Percentiles rank a stretch among this genome's conserved stretches.
phyloP scores from a whole-genome alignment of 92 coral and sea anemone genomes.

The Phenganax marumi region DNA sequence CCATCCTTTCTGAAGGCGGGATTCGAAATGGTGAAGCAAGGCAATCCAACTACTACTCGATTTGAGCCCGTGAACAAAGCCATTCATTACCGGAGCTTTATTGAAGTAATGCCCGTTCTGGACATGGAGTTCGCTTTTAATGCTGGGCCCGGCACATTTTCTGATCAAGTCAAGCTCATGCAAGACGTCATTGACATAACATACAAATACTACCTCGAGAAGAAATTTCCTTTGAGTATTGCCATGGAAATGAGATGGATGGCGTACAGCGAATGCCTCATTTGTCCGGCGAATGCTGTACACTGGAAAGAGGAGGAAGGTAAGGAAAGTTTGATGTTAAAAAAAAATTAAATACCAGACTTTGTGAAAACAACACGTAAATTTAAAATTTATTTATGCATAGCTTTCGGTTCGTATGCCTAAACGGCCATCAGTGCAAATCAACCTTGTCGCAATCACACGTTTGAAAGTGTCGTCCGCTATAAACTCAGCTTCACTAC shows the following conservation, averaged over 20 bases:
- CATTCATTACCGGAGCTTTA: constrained; percentile 65
- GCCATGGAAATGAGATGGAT: constrained; percentile 72
- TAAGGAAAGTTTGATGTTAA: not conserved
- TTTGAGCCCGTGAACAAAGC: constrained; percentile 61
- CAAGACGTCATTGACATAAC: constrained; percentile 44
- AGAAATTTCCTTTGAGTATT: constrained; percentile 56
- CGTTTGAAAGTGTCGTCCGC: too few species aligned
- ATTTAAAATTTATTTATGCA: too few species aligned
- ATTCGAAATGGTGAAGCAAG: constrained; percentile 46
- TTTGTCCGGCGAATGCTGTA: constrained; percentile 59
- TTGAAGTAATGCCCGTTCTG: constrained; percentile 60
- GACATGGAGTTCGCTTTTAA: constrained; percentile 68
- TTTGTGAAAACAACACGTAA: too few species aligned
- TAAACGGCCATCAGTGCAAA: too few species aligned
- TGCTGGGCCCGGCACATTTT: constrained; percentile 44
- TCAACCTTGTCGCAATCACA: too few species aligned
- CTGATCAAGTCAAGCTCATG: constrained; percentile 50
- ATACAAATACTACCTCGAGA: not conserved
- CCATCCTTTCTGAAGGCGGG: constrained; percentile 70
- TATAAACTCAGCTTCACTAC: too few species aligned
- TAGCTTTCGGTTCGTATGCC: too few species aligned
- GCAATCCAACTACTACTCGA: constrained; percentile 36
- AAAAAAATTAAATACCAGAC: too few species aligned
- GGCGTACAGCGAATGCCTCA: constrained; percentile 48
- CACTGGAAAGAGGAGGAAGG: constrained; percentile 15